Evolutionary conservation across 2,113 vertebrate genomes (phyloP).

Genomic region (Orthochromis malagaraziensis): DNA sequence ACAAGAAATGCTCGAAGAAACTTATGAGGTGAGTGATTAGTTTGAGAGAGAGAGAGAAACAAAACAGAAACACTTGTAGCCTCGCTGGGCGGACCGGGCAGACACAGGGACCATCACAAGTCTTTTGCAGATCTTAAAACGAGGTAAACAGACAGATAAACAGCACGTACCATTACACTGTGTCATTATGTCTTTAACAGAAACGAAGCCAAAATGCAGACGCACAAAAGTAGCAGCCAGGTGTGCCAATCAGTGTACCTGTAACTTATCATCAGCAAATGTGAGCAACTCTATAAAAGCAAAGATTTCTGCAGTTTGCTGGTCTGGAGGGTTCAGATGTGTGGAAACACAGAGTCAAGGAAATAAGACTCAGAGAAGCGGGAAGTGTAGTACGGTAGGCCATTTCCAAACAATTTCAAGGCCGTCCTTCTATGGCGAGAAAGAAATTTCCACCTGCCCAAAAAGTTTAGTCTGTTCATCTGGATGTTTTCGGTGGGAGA

Average conservation of each 20-base stretch:
- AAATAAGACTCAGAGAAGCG: accelerated
- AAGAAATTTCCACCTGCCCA: accelerated
- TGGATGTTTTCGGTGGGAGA: background rate
- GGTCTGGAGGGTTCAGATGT: background rate
- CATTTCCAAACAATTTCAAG: background rate
- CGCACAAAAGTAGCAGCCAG: background rate
- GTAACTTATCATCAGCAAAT: background rate
- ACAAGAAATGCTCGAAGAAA: background rate
- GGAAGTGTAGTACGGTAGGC: accelerated
- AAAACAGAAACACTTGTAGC: background rate
- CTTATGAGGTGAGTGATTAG: background rate
- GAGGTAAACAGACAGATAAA: background rate
- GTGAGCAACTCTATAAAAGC: background rate
- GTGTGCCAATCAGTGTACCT: background rate
- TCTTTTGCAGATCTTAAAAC: background rate
- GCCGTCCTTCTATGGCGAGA: accelerated
- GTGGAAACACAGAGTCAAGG: background rate
- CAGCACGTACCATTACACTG: background rate
- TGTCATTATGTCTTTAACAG: background rate
- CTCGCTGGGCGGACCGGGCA: background rate
- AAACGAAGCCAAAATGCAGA: background rate
- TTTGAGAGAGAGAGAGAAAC: background rate
- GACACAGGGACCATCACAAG: background rate
- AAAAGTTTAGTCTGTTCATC: background rate
- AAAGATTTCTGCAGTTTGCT: background rate